Evolutionary conservation across 1,140 invertebrate species (phyloP).

Genomic region (Phthorimaea operculella): DNA sequence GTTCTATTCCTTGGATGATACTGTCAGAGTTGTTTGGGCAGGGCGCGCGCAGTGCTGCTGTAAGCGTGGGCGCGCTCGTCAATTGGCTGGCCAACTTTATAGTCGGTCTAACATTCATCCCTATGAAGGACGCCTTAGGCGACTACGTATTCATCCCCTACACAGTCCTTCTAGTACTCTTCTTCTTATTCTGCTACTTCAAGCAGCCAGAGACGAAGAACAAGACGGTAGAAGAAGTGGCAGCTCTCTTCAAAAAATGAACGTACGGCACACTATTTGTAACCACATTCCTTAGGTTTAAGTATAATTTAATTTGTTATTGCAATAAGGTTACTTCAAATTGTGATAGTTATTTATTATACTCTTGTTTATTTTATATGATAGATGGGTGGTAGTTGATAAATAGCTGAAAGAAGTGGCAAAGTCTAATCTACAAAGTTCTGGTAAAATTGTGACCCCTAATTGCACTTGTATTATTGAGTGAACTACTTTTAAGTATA

Average conservation of each 20-base stretch:
- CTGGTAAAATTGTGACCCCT: too few species aligned
- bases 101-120: conserved; percentile 89
- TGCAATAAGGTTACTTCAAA: conserved; percentile 33
- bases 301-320: conserved; percentile 18
- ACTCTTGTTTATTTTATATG: conserved; percentile 14
- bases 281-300: conserved; percentile 45
- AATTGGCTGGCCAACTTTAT: conserved; percentile 97
- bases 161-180: conserved; percentile 90
- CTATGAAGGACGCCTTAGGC: conserved; percentile 81
- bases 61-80: conserved; percentile 92
- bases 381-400: neutral
- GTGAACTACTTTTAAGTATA: too few species aligned
- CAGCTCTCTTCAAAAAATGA: conserved; percentile 78
- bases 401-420: neutral
- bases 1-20: conserved; percentile 98
- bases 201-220: conserved; percentile 98
- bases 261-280: conserved; percentile 11
- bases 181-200: conserved; percentile 97
- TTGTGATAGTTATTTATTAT: conserved; percentile 40
- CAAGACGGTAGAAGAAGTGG: conserved; percentile 96
- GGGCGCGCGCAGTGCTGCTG: conserved; percentile 91
- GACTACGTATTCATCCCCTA: conserved; percentile 97
- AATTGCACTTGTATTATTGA: too few species aligned
- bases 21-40: conserved; percentile 96
- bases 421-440: too few species aligned